Evolutionary conservation across 2,888 invertebrate species (phyloP).

Genomic region (Alviniconcha strummeri): DNA sequence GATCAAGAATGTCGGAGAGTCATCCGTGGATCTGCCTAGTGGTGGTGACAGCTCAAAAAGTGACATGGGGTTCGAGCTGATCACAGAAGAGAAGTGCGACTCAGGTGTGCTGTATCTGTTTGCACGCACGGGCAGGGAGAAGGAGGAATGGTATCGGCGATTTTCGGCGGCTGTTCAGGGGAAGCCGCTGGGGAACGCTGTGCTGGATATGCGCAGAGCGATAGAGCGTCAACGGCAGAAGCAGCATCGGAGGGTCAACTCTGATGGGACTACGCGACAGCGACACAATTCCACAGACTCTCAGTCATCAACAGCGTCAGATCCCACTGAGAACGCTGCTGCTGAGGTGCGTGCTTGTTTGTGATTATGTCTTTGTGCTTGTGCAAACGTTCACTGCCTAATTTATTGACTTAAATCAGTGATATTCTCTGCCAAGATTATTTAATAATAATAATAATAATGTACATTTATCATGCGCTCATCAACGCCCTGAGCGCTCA

Average conservation of each 20-base stretch:
- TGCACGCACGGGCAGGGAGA: constrained; percentile 89
- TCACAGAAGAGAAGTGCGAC: constrained; percentile 60
- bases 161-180: constrained; percentile 66
- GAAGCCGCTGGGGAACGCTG: constrained; percentile 57
- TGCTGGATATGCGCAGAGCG: constrained; percentile 53
- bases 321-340: background rate
- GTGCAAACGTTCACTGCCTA: too few relatives aligned
- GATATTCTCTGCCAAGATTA: too few relatives aligned
- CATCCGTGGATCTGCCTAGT: constrained; percentile 13
- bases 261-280: constrained; percentile 8
- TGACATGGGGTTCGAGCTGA: constrained; percentile 59
- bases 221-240: constrained; percentile 39
- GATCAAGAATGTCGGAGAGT: constrained; percentile 1
- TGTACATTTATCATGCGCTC: too few relatives aligned
- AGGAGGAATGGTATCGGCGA: constrained; percentile 88
- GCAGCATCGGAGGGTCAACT: constrained; percentile 30
- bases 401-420: too few relatives aligned
- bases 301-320: constrained; percentile 3
- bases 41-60: constrained; percentile 31
- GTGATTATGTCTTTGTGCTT: background rate
- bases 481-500: too few relatives aligned
- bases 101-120: constrained; percentile 78
- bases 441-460: too few relatives aligned
- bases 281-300: constrained; percentile 28
- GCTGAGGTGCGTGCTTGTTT: constrained; percentile 7